Percentiles rank a stretch among this genome's conserved stretches.
Conservation (phyloP, 2,888 invertebrate species). For the Sphaeridia pumilis region DNA sequence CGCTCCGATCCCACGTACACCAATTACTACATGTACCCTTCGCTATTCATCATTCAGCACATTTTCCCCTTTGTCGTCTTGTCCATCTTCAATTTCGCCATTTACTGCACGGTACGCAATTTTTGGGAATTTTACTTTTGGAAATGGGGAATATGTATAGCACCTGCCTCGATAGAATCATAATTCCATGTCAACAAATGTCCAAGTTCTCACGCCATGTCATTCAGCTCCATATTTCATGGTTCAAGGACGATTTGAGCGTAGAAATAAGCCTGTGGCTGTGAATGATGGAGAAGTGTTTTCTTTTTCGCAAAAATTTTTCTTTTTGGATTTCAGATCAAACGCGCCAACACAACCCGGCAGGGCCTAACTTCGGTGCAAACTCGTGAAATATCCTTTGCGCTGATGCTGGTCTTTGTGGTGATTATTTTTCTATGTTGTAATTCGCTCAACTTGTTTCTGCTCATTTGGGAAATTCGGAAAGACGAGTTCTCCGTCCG, state of each 20-base stretch:
- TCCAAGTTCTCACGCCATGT: too few relatives aligned
- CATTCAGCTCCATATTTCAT: too few relatives aligned
- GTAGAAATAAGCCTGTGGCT: too few relatives aligned
- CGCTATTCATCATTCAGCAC: constrained; percentile 27
- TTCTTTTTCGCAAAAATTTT: neutral
- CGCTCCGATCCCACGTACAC: constrained; percentile 21
- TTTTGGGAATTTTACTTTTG: neutral
- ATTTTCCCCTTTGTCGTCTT: constrained; percentile 29
- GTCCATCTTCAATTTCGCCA: constrained; percentile 27
- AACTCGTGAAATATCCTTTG: constrained; percentile 30
- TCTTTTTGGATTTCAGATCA: constrained; percentile 7
- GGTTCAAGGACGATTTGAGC: too few relatives aligned
- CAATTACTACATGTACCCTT: constrained; percentile 30
- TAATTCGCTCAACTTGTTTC: constrained; percentile 22
- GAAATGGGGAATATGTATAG: neutral
- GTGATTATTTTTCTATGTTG: constrained; percentile 29
- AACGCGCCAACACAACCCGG: constrained; percentile 11
- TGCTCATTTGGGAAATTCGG: constrained; percentile 30
- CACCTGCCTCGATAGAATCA: too few relatives aligned
- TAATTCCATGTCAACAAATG: too few relatives aligned
- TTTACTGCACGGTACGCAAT: constrained; percentile 27
- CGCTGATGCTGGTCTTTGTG: constrained; percentile 29
- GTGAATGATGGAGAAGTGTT: neutral
- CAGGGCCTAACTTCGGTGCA: constrained; percentile 24
- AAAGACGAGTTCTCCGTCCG: constrained; percentile 10